Conservation (phyloP, 1,140 invertebrate genomes). For the Polypedilum pembai region DNA sequence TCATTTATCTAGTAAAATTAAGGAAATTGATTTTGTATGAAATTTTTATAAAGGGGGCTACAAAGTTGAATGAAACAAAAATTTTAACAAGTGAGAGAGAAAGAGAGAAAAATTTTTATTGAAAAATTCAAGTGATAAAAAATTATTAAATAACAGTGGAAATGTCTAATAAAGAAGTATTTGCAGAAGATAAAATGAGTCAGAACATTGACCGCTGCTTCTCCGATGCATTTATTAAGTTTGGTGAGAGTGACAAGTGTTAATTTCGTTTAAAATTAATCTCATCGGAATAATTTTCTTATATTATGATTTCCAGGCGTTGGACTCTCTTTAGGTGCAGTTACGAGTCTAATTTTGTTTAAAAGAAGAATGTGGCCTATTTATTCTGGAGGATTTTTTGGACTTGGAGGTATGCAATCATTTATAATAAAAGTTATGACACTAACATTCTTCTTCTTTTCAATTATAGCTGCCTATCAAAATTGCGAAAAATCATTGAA, state of each 20-base stretch:
- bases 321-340: conserved; percentile 56
- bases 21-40: no score
- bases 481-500: conserved; percentile 65
- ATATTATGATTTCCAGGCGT: conserved; percentile 49
- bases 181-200: conserved; percentile 2
- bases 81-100: no score
- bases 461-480: conserved; percentile 55
- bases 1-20: no score
- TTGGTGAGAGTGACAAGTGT: background rate
- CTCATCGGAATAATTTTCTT: background rate
- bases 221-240: background rate
- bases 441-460: background rate
- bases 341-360: conserved; percentile 62
- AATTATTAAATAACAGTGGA: background rate
- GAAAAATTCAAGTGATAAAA: background rate
- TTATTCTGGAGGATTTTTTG: conserved; percentile 61
- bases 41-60: no score
- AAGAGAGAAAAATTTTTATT: no score
- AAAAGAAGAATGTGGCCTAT: conserved; percentile 61
- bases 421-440: background rate
- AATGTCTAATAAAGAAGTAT: conserved; percentile 22
- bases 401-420: conserved; percentile 48
- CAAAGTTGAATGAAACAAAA: no score
- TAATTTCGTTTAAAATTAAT: background rate
- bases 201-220: conserved; percentile 13